Percentiles rank a stretch among this genome's conserved stretches.
Conservation (phyloP, 2,113 vertebrate genomes). For the Aegithalos caudatus region DNA sequence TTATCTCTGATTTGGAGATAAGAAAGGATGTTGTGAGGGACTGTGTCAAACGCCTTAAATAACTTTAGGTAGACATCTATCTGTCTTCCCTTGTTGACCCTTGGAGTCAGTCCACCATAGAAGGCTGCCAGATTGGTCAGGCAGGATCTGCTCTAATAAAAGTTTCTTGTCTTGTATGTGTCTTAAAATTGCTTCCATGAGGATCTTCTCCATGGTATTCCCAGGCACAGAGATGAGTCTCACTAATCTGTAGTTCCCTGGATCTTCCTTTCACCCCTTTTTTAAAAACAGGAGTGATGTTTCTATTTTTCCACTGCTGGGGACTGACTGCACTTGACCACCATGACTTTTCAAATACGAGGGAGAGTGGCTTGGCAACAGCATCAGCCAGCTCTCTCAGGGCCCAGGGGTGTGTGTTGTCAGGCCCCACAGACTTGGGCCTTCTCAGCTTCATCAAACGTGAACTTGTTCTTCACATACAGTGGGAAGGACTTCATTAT, state of each 20-base stretch:
- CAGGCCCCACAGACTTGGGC: not conserved
- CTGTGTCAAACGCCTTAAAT: not conserved
- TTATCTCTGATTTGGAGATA: not conserved
- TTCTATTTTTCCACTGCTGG: not conserved
- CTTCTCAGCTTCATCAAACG: not conserved
- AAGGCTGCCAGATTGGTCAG: not conserved
- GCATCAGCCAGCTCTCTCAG: not conserved
- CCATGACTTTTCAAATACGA: not conserved
- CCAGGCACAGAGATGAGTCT: not conserved
- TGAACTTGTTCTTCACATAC: not conserved
- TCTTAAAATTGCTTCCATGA: not conserved
- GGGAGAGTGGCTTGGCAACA: not conserved
- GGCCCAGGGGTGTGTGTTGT: not conserved
- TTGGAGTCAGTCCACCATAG: not conserved
- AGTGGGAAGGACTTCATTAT: not conserved
- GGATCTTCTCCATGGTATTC: not conserved
- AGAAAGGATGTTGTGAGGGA: not conserved
- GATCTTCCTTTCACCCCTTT: not conserved
- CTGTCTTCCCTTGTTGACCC: fast-evolving
- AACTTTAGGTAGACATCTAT: not conserved
- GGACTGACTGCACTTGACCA: not conserved
- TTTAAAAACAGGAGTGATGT: not conserved
- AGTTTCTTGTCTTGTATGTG: not conserved
- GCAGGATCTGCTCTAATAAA: not conserved
- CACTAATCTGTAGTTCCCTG: not conserved